phyloP scores from a whole-genome alignment of 2,888 invertebrate genomes.

The Agrotis segetum region DNA sequence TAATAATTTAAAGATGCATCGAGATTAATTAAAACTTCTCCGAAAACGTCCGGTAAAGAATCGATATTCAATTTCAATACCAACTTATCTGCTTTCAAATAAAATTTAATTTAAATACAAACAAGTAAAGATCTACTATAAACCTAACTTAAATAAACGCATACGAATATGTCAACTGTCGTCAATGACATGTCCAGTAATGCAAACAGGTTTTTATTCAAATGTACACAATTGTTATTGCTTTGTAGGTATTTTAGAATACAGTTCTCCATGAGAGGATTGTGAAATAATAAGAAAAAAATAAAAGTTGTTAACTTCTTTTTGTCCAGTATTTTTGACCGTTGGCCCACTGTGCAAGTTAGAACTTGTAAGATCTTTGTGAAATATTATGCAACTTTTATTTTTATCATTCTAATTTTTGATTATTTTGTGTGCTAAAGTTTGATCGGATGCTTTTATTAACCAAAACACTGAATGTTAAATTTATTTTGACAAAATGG shows the following conservation, averaged over 20 bases:
- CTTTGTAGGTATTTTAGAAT: constrained; percentile 33
- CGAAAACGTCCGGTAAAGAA: background rate
- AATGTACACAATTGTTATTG: constrained; percentile 39
- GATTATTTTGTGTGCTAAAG: background rate
- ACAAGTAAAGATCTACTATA: constrained; percentile 1
- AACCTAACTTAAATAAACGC: constrained; percentile 15
- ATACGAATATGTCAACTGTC: constrained; percentile 28
- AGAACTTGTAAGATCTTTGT: constrained; percentile 22
- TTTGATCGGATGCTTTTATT: constrained; percentile 21
- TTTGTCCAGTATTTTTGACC: constrained; percentile 51
- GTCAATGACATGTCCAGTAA: constrained; percentile 32
- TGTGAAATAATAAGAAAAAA: constrained; percentile 22
- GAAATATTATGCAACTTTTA: constrained; percentile 41
- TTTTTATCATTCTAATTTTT: constrained; percentile 3
- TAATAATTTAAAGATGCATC: background rate
- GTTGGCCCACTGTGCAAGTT: constrained; percentile 56
- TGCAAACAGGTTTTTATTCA: constrained; percentile 52
- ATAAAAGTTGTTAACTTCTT: constrained; percentile 18
- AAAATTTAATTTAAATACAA: background rate
- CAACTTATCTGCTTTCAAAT: background rate
- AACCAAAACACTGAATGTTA: background rate
- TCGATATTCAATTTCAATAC: background rate
- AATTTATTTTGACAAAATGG: background rate
- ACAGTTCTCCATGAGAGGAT: constrained; percentile 30
- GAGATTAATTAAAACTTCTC: background rate